Evolutionary conservation across 2,888 invertebrate genomes (phyloP).

Genomic region (Zele albiditarsus): DNA sequence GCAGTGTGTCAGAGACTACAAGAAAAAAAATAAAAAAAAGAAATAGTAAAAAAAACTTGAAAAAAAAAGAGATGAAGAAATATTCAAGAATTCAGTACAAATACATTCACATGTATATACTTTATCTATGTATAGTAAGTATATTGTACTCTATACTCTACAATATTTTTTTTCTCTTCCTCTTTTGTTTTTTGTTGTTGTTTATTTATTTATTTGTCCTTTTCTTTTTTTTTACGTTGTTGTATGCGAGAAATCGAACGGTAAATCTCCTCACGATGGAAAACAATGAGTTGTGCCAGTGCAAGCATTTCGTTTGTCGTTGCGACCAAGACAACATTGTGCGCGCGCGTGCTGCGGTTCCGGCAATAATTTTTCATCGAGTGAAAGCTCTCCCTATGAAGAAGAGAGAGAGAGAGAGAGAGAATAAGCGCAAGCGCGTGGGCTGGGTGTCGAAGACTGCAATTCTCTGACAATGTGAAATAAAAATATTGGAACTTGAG

Average conservation of each 20-base stretch:
- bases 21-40: not conserved
- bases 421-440: conserved; percentile 39
- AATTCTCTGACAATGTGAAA: conserved; percentile 1
- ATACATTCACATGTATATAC: not conserved
- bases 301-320: conserved; percentile 35
- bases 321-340: conserved; percentile 12
- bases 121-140: not conserved
- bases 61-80: not conserved
- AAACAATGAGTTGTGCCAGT: conserved; percentile 39
- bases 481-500: not conserved
- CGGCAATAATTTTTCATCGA: conserved; percentile 44
- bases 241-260: conserved; percentile 39
- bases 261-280: conserved; percentile 42
- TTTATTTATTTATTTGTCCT: no score
- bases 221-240: conserved; percentile 15
- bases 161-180: conserved; percentile 7
- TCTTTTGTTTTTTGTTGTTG: no score
- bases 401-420: not conserved
- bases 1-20: conserved; percentile 7
- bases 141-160: conserved; percentile 1
- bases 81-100: not conserved
- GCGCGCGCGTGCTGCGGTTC: conserved; percentile 16
- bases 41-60: not conserved
- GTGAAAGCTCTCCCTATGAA: conserved; percentile 49
- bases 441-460: conserved; percentile 33